A percentile compares a stretch with the other conserved stretches of the same genome.
These are phyloP conservation scores for Desmodus rotundus DNA, from an alignment of 2,113 vertebrate species.

Conservation along the genomic window DNA sequence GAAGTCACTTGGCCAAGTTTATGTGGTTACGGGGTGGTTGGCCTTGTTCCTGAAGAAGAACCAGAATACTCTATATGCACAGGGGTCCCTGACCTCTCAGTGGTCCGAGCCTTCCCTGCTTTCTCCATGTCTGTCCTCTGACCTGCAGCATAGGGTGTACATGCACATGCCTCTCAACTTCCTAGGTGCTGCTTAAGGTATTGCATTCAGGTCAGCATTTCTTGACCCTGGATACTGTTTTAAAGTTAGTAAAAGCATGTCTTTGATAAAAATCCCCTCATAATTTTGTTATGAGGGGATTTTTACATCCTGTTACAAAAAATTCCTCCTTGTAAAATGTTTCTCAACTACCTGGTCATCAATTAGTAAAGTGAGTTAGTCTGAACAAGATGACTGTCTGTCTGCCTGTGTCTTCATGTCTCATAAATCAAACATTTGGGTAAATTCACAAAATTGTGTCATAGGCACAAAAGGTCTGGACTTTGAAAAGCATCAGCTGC, in stretches of 20 bases:
- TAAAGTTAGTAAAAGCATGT: background rate
- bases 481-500: background rate
- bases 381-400: background rate
- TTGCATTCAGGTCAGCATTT: background rate
- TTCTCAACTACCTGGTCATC: background rate
- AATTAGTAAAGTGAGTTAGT: background rate
- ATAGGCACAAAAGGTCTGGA: background rate
- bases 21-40: too few species aligned
- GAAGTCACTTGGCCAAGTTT: background rate
- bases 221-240: background rate
- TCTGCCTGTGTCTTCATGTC: background rate
- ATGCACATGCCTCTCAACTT: too few species aligned
- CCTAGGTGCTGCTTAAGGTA: background rate
- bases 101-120: background rate
- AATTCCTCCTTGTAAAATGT: background rate
- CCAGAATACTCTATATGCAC: accelerated
- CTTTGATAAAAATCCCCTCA: background rate
- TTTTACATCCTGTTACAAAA: background rate
- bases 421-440: background rate
- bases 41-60: background rate
- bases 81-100: background rate
- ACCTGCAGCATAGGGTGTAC: background rate
- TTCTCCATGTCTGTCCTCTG: background rate
- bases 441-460: background rate
- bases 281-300: too few species aligned